Evolutionary conservation across 2,888 invertebrate species (phyloP).

Genomic region (Polydesmus complanatus): DNA sequence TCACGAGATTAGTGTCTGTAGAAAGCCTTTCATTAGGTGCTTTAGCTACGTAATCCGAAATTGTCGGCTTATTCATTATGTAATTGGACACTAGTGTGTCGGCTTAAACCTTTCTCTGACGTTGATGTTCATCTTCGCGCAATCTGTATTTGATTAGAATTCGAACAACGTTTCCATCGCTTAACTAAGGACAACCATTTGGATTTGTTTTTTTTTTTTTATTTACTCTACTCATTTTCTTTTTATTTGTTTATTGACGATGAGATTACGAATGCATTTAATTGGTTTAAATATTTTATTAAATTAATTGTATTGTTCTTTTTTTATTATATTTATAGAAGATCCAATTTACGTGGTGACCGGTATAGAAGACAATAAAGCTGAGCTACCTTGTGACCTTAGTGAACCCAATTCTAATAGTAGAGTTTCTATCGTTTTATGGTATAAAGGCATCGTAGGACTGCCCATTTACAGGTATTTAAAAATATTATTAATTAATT

Average conservation of each 20-base stretch:
- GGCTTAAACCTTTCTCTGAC: no score
- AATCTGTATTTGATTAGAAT: no score
- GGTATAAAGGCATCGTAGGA: slow-evolving; percentile 76
- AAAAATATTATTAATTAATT: neutral
- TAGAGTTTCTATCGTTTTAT: slow-evolving; percentile 81
- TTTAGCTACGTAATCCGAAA: slow-evolving; percentile 12
- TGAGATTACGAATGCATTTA: no score
- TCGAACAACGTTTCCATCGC: no score
- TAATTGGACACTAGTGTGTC: slow-evolving; percentile 14
- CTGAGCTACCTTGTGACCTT: slow-evolving; percentile 75
- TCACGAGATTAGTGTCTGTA: slow-evolving; percentile 11
- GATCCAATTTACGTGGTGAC: slow-evolving; percentile 67
- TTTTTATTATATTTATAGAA: no score
- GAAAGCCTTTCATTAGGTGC: slow-evolving; percentile 12
- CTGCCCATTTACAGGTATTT: slow-evolving; percentile 74
- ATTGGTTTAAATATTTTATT: no score
- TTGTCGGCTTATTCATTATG: slow-evolving; percentile 13
- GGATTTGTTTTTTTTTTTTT: no score
- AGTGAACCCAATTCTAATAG: slow-evolving; percentile 66
- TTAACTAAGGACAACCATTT: no score
- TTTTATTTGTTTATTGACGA: no score
- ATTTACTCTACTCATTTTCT: no score
- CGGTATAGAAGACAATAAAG: slow-evolving; percentile 74
- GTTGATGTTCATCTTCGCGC: no score
- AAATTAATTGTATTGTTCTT: no score